Conservation (phyloP, 2,888 invertebrate genomes). For the Metallyticus violacea region DNA sequence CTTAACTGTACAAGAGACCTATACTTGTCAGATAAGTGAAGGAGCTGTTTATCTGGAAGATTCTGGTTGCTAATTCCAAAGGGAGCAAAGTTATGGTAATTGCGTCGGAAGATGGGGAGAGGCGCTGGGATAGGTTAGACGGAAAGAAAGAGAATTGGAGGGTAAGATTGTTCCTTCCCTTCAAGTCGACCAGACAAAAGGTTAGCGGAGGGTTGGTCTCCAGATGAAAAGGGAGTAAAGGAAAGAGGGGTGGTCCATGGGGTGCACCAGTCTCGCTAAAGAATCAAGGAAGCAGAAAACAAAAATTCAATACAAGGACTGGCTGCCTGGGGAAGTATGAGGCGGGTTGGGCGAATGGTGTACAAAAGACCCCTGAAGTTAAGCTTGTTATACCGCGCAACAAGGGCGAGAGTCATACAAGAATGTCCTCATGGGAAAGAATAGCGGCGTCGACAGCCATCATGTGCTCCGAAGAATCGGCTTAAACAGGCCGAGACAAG, state of each 20-base stretch:
- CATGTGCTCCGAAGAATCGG: neutral
- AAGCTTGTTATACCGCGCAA: neutral
- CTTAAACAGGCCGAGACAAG: neutral
- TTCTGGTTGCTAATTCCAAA: neutral
- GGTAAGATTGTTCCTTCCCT: neutral
- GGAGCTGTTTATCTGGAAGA: neutral
- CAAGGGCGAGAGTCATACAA: neutral
- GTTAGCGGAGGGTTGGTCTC: neutral
- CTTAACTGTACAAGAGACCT: neutral
- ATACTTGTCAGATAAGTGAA: neutral
- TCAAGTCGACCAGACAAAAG: neutral
- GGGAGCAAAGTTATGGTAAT: neutral
- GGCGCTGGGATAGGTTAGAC: neutral
- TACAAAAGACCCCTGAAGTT: neutral
- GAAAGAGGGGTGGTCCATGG: neutral
- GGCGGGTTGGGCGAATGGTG: neutral
- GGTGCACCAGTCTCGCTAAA: neutral
- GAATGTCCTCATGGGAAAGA: neutral
- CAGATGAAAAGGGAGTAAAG: neutral
- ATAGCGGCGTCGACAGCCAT: neutral
- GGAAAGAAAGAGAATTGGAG: neutral
- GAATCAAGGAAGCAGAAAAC: constrained; percentile 6
- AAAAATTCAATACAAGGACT: neutral
- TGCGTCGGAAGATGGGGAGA: neutral
- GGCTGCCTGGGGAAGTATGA: neutral